A percentile compares a stretch with the other conserved stretches of the same genome.
Conservation (phyloP, 1,140 invertebrate genomes). For the Drosophila arizonae region DNA sequence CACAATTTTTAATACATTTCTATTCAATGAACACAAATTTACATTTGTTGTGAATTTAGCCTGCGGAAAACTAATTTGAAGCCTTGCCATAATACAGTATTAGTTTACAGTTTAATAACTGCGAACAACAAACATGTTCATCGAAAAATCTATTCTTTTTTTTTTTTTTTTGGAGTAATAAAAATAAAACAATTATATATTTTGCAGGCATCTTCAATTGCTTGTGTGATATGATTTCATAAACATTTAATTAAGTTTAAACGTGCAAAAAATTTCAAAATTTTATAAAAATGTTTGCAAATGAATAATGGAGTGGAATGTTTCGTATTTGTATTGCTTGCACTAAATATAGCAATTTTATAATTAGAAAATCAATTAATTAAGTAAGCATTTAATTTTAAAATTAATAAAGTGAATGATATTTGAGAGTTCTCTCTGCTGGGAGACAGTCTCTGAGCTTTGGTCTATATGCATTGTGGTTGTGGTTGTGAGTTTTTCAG, state of each 20-base stretch:
- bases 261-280: background rate
- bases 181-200: background rate
- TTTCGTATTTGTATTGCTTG: background rate
- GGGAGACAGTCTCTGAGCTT: too few relatives aligned
- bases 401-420: too few relatives aligned
- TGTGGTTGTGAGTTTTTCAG: too few relatives aligned
- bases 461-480: too few relatives aligned
- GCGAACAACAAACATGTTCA: background rate
- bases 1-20: too few relatives aligned
- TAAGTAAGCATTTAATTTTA: too few relatives aligned
- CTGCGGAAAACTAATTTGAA: background rate
- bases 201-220: too few relatives aligned
- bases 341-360: too few relatives aligned
- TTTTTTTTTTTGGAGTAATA: background rate
- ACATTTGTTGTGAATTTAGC: too few relatives aligned
- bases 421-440: too few relatives aligned
- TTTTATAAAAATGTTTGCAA: conserved; percentile 1
- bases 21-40: too few relatives aligned
- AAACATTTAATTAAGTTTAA: background rate
- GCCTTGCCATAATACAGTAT: background rate
- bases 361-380: too few relatives aligned
- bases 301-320: background rate
- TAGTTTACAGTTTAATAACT: conserved; percentile 7
- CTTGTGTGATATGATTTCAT: background rate
- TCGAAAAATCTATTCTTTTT: background rate